Evolutionary conservation across 2,113 vertebrate genomes (phyloP), one percentile per base, ranked within the genome.

Genomic region (Sorex fumeus): DNA sequence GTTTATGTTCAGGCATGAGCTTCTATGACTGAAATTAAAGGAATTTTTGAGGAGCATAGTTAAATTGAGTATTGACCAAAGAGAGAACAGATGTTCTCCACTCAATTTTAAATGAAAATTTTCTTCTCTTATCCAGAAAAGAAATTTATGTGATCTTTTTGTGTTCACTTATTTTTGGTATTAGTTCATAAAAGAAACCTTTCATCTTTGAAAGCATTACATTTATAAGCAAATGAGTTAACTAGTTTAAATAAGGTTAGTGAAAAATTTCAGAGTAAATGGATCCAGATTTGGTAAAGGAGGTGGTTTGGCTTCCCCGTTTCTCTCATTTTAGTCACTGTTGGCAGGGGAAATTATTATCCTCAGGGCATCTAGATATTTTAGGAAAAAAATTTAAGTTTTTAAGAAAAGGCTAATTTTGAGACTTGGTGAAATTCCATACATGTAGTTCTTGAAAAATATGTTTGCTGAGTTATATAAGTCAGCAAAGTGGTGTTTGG

Each of bases 401-500:
- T 15, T 69, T 36, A n/a, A n/a, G 7, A 66, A 43, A 67, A 83
- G 57, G 78, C 15, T 57, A 60, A 19, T 94, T 92, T 91, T 91
- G 74, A 93, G 88, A 83, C 32, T 69, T 88, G 92, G 93, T 60
- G 93, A 87, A 83, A 75, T 45, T 34, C 27, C 74, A 91, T 72
- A 47, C 57, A 67, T 93, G 40, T 40, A 40, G 40, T 40, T 40
- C 76, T 30, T 67, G 75, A 19, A 30, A 81, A 91, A 76, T 64
- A 11, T 96, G 94, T 89, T 96, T 94, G 40, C 40, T 60, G 92
- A 81, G 71, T 75, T 75, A 36, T 89, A 67, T 89, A 92, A 93
- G 45, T 93, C 91, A 96, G 94, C 83, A 92, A 90, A 97, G 82
- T 57, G 78, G 69, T 94, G 84, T 93, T 95, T 81, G 53, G 45